phyloP scores from a whole-genome alignment of 2,888 invertebrate genomes.

The Caenorhabditis sp. region DNA sequence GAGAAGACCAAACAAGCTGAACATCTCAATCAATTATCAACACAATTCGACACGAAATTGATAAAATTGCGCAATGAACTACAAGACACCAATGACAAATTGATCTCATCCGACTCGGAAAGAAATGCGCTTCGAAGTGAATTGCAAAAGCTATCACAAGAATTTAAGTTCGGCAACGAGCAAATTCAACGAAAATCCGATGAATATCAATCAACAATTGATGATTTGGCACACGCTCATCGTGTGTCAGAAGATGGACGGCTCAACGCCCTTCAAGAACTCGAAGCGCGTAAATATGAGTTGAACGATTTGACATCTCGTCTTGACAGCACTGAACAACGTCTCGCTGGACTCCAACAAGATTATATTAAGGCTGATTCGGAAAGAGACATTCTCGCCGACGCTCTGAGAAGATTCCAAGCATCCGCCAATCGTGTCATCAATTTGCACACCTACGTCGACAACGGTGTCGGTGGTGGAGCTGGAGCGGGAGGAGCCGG shows the following conservation, averaged over 20 bases:
- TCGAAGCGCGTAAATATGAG: conserved; percentile 68
- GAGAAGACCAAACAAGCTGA: conserved; percentile 68
- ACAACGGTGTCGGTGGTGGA: conserved; percentile 19
- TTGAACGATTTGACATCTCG: conserved; percentile 64
- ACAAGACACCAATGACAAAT: conserved; percentile 65
- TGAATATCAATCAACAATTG: conserved; percentile 66
- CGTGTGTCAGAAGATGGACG: conserved; percentile 66
- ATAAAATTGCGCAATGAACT: conserved; percentile 63
- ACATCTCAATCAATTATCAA: conserved; percentile 60
- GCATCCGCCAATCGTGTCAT: conserved; percentile 63
- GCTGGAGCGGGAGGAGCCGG: conserved; percentile 2
- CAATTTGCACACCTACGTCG: conserved; percentile 51
- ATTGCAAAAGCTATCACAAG: conserved; percentile 59
- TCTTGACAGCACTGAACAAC: conserved; percentile 68
- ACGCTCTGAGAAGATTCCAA: conserved; percentile 68
- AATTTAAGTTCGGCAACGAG: conserved; percentile 68
- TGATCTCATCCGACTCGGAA: conserved; percentile 64
- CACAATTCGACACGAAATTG: conserved; percentile 63
- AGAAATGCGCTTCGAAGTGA: conserved; percentile 60
- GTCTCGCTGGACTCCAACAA: conserved; percentile 64
- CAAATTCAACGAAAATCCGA: conserved; percentile 69
- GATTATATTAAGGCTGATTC: conserved; percentile 68
- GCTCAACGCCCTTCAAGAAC: conserved; percentile 65
- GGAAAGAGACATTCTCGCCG: conserved; percentile 64
- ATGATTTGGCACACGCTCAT: conserved; percentile 67